phyloP scores from a whole-genome alignment of 2,888 invertebrate genomes.

The Andrena trimmerana region DNA sequence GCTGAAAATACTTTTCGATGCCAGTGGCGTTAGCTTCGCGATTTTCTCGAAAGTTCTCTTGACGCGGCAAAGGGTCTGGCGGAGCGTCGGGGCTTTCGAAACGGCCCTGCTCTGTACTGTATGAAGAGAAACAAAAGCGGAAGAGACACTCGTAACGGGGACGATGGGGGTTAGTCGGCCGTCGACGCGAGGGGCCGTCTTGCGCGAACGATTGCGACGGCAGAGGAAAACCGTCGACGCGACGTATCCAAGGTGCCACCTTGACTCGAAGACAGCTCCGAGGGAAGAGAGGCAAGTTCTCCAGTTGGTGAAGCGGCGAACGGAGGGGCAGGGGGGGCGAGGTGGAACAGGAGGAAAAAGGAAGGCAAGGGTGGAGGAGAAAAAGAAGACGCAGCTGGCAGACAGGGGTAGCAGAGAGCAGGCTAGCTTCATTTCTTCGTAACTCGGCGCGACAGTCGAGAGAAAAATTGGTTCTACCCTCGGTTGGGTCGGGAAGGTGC shows the following conservation, averaged over 20 bases:
- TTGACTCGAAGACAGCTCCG: constrained; percentile 34
- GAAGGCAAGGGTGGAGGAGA: constrained; percentile 12
- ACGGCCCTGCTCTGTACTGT: not conserved
- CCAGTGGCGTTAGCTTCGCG: not conserved
- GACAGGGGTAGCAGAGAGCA: constrained; percentile 64
- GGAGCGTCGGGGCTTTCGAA: not conserved
- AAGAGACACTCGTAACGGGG: constrained; percentile 6
- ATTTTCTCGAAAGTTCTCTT: not conserved
- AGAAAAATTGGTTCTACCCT: constrained; percentile 82
- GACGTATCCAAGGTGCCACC: constrained; percentile 45
- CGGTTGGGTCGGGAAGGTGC: constrained; percentile 67
- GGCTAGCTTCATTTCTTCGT: constrained; percentile 79
- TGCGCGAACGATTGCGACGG: constrained; percentile 54
- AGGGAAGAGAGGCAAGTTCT: not conserved
- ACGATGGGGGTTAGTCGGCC: constrained; percentile 31
- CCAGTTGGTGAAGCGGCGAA: no score
- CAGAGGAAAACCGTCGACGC: constrained; percentile 56
- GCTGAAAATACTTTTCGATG: not conserved
- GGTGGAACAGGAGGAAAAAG: constrained; percentile 11
- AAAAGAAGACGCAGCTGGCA: constrained; percentile 55
- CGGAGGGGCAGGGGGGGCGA: not conserved
- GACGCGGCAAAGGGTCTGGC: constrained; percentile 2
- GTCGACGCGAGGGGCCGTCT: constrained; percentile 24
- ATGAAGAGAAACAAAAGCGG: constrained; percentile 10
- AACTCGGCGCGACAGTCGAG: constrained; percentile 81